Base-by-base conservation (phyloP, 92 coral and sea anemone genomes). In the Desmophyllum pertusum region DNA sequence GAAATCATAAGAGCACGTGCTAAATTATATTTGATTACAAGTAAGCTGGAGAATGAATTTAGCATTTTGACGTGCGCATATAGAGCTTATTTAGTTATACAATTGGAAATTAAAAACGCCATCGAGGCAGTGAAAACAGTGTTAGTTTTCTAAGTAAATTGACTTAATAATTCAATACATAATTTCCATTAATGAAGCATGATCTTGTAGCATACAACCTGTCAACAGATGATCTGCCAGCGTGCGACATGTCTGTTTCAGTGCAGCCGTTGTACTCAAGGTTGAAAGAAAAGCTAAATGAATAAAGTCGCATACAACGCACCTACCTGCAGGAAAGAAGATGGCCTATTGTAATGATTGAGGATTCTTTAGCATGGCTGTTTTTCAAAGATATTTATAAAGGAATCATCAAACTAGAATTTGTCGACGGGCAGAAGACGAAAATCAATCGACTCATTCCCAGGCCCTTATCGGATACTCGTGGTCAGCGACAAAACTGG, bases 361-460 rank as follows among this genome's bases (percentile, higher is more conserved):
- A 55, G 25, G 43, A 19, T 52, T 50, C 52, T 53, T 51, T 51
- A 51, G 25, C 79, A 75, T 52, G 64, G 6, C 37, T 51, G 2
- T 55, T 37, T 75, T 10, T 38, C 79, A 21, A 75, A 75, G 65
- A 33, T n/a, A n/a, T n/a, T n/a, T n/a, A n/a, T n/a, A n/a, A n/a
- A n/a, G n/a, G n/a, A 50, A 18, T 51, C 62, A 74, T 6, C 27
- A 13, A 74, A 48, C 39, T 31, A 0, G 31, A 74, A 4, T 4
- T 11, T 3, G 33, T 45, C 59, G 61, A 46, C 36, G 25, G 27
- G 33, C 3, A 33, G 41, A 50, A 45, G 10, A 3, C 3, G 38
- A 2, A 25, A 48, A 50, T 27, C 5, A 6, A 39, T 39, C 35
- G 50, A 41, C 51, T 55, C 30, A 55, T 55, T n/a, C 62, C 62